Base-by-base conservation (phyloP, 2,888 invertebrate genomes). In the Cactoblastis cactorum region DNA sequence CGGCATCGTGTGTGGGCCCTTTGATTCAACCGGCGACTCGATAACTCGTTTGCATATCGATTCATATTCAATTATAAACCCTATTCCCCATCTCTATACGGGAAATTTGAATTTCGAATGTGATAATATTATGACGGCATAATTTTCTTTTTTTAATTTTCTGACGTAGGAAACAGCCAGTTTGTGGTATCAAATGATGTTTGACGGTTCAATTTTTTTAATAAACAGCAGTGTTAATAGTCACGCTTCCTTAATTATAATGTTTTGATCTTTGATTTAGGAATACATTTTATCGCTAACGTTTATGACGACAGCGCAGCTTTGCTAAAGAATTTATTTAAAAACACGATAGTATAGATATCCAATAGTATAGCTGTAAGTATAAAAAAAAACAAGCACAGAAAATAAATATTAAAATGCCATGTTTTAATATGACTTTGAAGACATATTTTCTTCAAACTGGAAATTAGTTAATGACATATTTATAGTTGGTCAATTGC, bases 1-100 rank as follows among this genome's bases (percentile, higher is more conserved):
- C 68, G 77, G 46, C 77, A 54, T 59, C 69, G 78, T 75, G 81
- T 77, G 81, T 80, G 80, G 77, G 65, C 77, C 71, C 68, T 71
- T 72, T 72, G 69, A 76, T 72, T 67, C 62, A 56, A 54, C 61
- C 63, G 59, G 49, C 48, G 50, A 57, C 51, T 49, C 46, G 39
- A 50, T 51, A 48, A 37, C 28, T 52, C 32, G 39, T 49, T 49
- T 41, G 33, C 41, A 41, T 49, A 49, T 49, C 49, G 49, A 49
- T 49, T 41, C 41, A 15, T 11, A 41, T 41, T 45, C 50, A 50
- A 52, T 49, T 50, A 12, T 34, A 47, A 53, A 28, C 28, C 19
- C 14, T 49, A 41, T 41, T 11, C 41, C 49, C 49, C 33, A 39
- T 49, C 50, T 38, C 50, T 45, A 38, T 38, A 45, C 11, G 38